These are phyloP conservation scores for Quadriops clusia DNA, from an alignment of 2,888 invertebrate genomes.

Conservation along the genomic window DNA sequence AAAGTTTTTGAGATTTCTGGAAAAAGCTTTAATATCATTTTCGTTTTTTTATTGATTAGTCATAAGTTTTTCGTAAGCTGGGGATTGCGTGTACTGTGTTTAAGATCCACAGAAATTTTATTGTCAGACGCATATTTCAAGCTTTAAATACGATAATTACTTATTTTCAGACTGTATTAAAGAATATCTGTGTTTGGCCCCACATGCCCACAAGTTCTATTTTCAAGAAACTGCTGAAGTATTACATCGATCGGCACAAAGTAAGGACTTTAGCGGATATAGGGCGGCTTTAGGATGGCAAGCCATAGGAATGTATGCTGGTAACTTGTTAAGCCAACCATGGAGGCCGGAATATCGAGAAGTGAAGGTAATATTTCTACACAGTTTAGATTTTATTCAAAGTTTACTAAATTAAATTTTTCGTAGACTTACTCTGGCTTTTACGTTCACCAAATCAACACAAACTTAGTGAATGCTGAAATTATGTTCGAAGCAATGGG, in stretches of 20 bases:
- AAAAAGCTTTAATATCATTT: no score
- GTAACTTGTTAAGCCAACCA: conserved; percentile 72
- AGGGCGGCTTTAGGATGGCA: conserved; percentile 74
- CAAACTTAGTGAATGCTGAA: conserved; percentile 67
- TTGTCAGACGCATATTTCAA: no score
- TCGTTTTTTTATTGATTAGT: no score
- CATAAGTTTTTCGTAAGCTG: no score
- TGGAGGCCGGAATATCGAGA: conserved; percentile 80
- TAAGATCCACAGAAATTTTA: no score
- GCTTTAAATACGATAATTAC: no score
- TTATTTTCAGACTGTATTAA: conserved; percentile 55
- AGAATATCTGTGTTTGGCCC: conserved; percentile 65
- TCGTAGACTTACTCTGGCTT: conserved; percentile 75
- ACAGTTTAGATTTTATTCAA: conserved; percentile 2
- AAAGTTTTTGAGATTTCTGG: no score
- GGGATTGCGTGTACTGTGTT: no score
- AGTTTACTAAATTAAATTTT: no score
- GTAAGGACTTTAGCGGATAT: conserved; percentile 68
- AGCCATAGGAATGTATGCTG: conserved; percentile 74
- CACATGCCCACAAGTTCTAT: conserved; percentile 68
- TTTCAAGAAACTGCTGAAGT: conserved; percentile 65
- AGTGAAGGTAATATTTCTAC: conserved; percentile 50
- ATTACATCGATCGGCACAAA: conserved; percentile 58
- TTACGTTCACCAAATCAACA: conserved; percentile 77
- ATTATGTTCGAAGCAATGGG: conserved; percentile 72